These are phyloP conservation scores for Microctenopoma lineatum DNA, from an alignment of 2,797 vertebrate genomes.

Conservation along the genomic window DNA sequence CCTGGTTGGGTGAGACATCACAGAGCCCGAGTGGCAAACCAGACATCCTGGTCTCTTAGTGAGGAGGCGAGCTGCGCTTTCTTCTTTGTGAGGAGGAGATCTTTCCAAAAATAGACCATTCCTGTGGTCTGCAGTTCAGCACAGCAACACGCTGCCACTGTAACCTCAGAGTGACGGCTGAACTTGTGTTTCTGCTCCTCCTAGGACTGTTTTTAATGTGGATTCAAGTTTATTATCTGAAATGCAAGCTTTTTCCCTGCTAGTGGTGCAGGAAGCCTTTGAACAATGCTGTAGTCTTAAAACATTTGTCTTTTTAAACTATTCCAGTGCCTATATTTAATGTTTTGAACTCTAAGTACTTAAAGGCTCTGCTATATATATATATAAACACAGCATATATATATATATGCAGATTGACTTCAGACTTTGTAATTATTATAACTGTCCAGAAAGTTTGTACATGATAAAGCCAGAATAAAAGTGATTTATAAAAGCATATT, in stretches of 20 bases:
- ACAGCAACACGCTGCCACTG: constrained; percentile 75
- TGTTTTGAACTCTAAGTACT: constrained; percentile 69
- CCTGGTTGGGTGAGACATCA: constrained; percentile 67
- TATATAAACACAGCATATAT: constrained; percentile 23
- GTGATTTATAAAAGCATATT: constrained; percentile 49
- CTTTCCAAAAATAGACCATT: constrained; percentile 82
- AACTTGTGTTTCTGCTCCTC: constrained; percentile 76
- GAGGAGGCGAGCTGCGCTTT: constrained; percentile 71
- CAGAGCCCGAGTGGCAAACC: constrained; percentile 69
- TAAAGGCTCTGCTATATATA: constrained; percentile 57
- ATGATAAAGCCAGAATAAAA: constrained; percentile 73
- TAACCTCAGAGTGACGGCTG: constrained; percentile 74
- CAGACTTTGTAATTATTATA: constrained; percentile 53
- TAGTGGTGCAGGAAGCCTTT: constrained; percentile 64
- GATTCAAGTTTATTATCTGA: constrained; percentile 79
- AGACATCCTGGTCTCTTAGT: constrained; percentile 76
- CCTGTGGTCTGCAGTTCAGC: constrained; percentile 80
- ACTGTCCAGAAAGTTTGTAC: constrained; percentile 71
- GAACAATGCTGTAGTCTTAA: constrained; percentile 74
- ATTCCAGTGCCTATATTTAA: constrained; percentile 78
- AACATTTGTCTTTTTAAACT: constrained; percentile 73
- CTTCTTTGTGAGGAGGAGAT: constrained; percentile 74
- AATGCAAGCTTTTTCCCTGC: constrained; percentile 67
- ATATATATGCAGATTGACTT: constrained; percentile 5
- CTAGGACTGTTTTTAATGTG: constrained; percentile 69